Conservation (phyloP, 2,888 invertebrate species). For the Cancer borealis region DNA sequence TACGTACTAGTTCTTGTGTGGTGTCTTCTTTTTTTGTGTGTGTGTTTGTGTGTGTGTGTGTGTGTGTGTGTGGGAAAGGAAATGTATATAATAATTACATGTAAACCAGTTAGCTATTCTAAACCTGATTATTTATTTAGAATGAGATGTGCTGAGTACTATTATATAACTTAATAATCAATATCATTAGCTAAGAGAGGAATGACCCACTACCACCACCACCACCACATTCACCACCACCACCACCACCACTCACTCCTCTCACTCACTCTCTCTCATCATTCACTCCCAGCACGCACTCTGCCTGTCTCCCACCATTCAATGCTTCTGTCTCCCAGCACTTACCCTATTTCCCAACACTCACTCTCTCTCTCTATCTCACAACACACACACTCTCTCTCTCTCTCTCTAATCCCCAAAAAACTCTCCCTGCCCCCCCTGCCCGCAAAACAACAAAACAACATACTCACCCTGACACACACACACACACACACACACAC, state of each 20-base stretch:
- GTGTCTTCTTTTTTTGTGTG: too few species aligned
- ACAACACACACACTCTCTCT: neutral
- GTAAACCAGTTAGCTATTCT: too few species aligned
- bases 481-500: neutral
- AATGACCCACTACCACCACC: too few species aligned
- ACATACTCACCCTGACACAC: neutral
- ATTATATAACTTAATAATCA: too few species aligned
- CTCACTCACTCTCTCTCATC: neutral
- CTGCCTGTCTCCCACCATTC: neutral
- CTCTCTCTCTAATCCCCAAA: neutral
- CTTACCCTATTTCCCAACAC: neutral
- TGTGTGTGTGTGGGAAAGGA: too few species aligned
- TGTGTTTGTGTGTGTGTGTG: too few species aligned
- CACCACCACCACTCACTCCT: neutral
- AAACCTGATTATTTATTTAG: too few species aligned
- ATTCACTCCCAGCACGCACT: neutral
- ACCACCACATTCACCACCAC: neutral
- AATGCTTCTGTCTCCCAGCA: neutral
- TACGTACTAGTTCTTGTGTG: neutral
- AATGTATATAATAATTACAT: too few species aligned
- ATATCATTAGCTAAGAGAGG: too few species aligned
- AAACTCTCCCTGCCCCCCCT: neutral
- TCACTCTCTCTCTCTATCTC: neutral
- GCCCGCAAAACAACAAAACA: too few species aligned
- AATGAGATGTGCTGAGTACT: too few species aligned